Base-by-base conservation (phyloP, 2,797 vertebrate genomes). In the Anisognathus igniventris region DNA sequence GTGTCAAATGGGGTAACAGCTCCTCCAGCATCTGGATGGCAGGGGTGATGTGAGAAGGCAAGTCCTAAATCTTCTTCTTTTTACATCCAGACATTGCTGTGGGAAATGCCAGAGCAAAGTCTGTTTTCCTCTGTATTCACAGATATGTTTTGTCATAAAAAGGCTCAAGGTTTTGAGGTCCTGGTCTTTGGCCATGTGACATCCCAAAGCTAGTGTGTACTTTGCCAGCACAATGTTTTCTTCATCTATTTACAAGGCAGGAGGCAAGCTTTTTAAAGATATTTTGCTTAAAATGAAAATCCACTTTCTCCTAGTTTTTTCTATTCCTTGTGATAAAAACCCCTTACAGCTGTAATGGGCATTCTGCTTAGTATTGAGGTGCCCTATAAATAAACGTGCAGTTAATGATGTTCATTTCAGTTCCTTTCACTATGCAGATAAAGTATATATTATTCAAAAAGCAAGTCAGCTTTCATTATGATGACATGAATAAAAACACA, bases 361-460 rank as follows among this genome's bases (percentile, higher is more conserved):
- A 39, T 35, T 72, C 28, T 73, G 25, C 45, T 81, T 90, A 70
- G 18, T 51, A n/a, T 33, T 42, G 57, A 89, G 51, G 80, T 1
- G 0, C n/a, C 47, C 62, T 83, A 91, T 60, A 86, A 94, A 92
- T 70, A 91, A 93, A 92, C 4, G 14, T 89, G 57, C 40, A 88
- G 74, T 65, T 86, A 91, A 85, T 72, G 14, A 47, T 60, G 73
- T 73, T 77, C 24, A 1, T 75, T 89, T 78, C 57, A 67, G 70
- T 67, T 93, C 58, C 33, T 68, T 67, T 94, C 68, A 39, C 65
- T 62, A 35, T 28, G 84, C 40, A 79, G 92, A 88, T 72, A 35
- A 86, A 93, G 33, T 66, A 91, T 91, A 73, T 86, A 90, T 95
- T 95, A 96, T 95, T 92, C 70, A 95, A 91, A 96, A 94, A 88